Conservation (phyloP, 2,797 vertebrate species). For the Thaleichthys pacificus region DNA sequence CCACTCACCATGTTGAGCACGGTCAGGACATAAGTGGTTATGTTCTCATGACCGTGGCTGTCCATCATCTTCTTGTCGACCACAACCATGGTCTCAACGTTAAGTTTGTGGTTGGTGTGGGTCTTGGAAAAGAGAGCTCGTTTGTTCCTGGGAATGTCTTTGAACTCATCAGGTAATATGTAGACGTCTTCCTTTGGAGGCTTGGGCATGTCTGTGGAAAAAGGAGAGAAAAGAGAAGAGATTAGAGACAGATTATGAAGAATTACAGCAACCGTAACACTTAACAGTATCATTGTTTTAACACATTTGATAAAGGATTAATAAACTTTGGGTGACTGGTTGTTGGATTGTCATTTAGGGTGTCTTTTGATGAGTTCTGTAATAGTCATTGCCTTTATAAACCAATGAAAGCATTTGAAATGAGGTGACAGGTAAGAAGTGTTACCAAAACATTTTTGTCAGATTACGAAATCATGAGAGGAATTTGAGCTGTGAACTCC, state of each 20-base stretch:
- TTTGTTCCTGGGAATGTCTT: slow-evolving; percentile 65
- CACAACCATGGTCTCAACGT: slow-evolving; percentile 89
- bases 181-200: slow-evolving; percentile 76
- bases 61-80: slow-evolving; percentile 89
- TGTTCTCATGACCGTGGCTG: slow-evolving; percentile 86
- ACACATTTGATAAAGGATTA: not conserved
- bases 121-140: slow-evolving; percentile 72
- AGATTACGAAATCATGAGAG: slow-evolving; percentile 8
- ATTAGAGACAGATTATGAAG: no score
- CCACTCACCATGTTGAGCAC: slow-evolving; percentile 88
- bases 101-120: slow-evolving; percentile 73
- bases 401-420: no score
- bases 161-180: slow-evolving; percentile 83
- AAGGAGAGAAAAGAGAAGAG: slow-evolving; percentile 22
- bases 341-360: not conserved
- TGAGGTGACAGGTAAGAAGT: not conserved
- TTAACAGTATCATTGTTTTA: not conserved
- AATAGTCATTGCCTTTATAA: not conserved
- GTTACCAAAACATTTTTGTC: slow-evolving; percentile 9
- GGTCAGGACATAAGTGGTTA: slow-evolving; percentile 90
- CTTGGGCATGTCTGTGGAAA: slow-evolving; percentile 82
- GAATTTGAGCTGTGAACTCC: not conserved
- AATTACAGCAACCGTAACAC: no score
- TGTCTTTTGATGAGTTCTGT: not conserved
- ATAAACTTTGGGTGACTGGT: not conserved